A percentile compares a stretch with the other conserved stretches of the same genome.
phyloP scores from a whole-genome alignment of 2,113 vertebrate species.

The Motacilla tschutschensis region DNA sequence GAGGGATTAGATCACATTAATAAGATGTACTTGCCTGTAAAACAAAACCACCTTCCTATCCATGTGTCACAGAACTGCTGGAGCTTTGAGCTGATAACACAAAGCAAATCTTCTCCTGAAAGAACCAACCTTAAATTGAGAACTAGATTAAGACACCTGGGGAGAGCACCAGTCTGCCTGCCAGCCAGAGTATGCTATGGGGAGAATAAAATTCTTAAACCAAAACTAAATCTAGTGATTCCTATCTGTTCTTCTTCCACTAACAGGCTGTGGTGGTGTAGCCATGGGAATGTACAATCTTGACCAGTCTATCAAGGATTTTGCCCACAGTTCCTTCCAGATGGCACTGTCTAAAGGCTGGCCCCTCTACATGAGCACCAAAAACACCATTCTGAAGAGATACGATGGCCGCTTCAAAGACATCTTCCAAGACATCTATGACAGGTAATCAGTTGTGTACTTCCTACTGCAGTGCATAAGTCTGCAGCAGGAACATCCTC shows the following conservation, averaged over 20 bases:
- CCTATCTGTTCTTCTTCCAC: background rate
- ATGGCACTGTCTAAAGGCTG: constrained; percentile 89
- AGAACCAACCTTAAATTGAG: background rate
- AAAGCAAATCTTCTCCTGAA: background rate
- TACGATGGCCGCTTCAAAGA: constrained; percentile 97
- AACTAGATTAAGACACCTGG: background rate
- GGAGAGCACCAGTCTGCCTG: background rate
- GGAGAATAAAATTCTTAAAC: background rate
- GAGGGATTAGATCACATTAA: background rate
- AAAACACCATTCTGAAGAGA: constrained; percentile 97
- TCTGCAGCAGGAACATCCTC: background rate
- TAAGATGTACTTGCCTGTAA: background rate
- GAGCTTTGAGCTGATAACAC: background rate
- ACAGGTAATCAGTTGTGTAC: constrained; percentile 79
- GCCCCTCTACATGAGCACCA: constrained; percentile 97
- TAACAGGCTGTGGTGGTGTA: constrained; percentile 87
- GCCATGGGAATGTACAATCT: constrained; percentile 98
- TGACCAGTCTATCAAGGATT: constrained; percentile 90
- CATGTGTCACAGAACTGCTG: background rate
- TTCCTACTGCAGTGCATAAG: background rate
- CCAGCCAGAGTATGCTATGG: background rate
- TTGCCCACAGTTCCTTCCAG: constrained; percentile 98
- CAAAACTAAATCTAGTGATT: background rate
- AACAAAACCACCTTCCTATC: background rate
- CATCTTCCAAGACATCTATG: constrained; percentile 98